These are phyloP conservation scores for Andrena hattorfiana DNA, from an alignment of 2,888 invertebrate species.

Conservation along the genomic window DNA sequence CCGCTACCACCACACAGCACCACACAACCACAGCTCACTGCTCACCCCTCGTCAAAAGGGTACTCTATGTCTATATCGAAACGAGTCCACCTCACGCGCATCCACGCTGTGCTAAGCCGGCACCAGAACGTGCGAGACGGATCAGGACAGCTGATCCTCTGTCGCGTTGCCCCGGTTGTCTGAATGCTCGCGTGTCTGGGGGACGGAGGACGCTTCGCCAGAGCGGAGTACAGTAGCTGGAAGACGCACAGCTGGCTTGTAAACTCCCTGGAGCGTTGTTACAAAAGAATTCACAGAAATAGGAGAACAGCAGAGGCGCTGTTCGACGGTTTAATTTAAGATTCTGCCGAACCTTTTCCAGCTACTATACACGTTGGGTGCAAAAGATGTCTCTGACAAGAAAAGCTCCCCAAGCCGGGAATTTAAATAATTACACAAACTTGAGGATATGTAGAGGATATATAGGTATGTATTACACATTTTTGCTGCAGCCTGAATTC, in stretches of 20 bases:
- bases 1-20: constrained; percentile 82
- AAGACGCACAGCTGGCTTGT: neutral
- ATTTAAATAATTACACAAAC: too few species aligned
- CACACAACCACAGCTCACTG: constrained; percentile 84
- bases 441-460: too few species aligned
- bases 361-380: too few species aligned
- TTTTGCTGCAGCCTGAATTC: too few species aligned
- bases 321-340: too few species aligned
- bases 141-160: neutral
- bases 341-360: too few species aligned
- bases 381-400: too few species aligned
- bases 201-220: neutral
- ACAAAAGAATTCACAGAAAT: too few species aligned
- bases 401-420: too few species aligned
- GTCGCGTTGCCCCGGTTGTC: neutral
- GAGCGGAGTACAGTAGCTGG: neutral
- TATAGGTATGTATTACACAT: too few species aligned
- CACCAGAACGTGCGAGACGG: constrained; percentile 30
- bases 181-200: neutral
- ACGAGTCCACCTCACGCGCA: constrained; percentile 45
- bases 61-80: constrained; percentile 72
- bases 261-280: too few species aligned
- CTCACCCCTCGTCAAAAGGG: constrained; percentile 83
- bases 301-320: too few species aligned
- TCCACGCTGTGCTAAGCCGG: constrained; percentile 37